Percentiles rank a stretch among this genome's conserved stretches.
These are phyloP conservation scores for Dufourea novaeangliae DNA, from an alignment of 1,140 invertebrate species.

Conservation along the genomic window DNA sequence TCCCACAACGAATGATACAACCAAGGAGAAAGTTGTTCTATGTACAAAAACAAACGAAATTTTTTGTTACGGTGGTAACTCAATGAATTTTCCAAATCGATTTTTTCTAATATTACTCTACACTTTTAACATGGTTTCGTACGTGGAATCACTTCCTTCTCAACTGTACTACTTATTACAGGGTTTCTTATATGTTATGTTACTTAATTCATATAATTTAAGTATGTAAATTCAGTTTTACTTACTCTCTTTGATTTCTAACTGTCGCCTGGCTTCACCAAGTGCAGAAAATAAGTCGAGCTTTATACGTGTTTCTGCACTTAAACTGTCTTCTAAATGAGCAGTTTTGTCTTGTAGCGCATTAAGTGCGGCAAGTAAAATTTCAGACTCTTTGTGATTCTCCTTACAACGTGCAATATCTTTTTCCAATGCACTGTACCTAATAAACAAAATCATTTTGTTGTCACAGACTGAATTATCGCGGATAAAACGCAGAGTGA, in stretches of 20 bases:
- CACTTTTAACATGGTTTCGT: too few species aligned
- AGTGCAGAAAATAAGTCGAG: slow-evolving; percentile 97
- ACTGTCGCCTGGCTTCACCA: slow-evolving; percentile 95
- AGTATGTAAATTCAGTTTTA: slow-evolving; percentile 52
- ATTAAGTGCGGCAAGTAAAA: slow-evolving; percentile 90
- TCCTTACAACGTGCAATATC: slow-evolving; percentile 83
- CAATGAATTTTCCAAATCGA: too few species aligned
- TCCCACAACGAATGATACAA: too few species aligned
- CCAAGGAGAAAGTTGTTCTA: too few species aligned
- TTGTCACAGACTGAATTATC: not conserved
- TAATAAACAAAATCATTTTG: slow-evolving; percentile 38
- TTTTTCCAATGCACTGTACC: slow-evolving; percentile 74
- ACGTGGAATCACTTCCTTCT: too few species aligned
- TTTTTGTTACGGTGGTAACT: too few species aligned
- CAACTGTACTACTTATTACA: too few species aligned
- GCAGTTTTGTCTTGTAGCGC: slow-evolving; percentile 93
- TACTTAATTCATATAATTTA: not conserved
- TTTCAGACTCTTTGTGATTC: slow-evolving; percentile 89
- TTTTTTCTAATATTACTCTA: too few species aligned
- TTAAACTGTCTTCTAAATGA: slow-evolving; percentile 95
- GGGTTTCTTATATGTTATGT: too few species aligned
- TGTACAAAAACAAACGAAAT: too few species aligned
- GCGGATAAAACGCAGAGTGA: not conserved
- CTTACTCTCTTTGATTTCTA: slow-evolving; percentile 96
- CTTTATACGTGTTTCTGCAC: slow-evolving; percentile 97